Evolutionary conservation across 2,888 invertebrate species (phyloP).

Genomic region (Saturnia pavonia): DNA sequence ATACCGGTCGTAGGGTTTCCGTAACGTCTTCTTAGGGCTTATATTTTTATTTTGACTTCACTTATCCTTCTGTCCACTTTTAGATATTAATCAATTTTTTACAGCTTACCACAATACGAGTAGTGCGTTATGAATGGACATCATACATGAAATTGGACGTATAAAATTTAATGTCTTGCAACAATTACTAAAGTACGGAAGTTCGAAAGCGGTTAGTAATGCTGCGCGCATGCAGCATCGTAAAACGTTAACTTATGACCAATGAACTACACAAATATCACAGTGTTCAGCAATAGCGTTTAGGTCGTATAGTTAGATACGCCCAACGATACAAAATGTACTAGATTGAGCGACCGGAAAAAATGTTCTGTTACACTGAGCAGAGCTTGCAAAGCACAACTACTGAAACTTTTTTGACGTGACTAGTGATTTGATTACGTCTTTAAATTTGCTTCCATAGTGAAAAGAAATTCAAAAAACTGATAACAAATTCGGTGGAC

Average conservation of each 20-base stretch:
- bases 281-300: neutral
- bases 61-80: no score
- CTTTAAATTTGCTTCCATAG: no score
- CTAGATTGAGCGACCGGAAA: constrained; percentile 3
- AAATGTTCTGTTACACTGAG: neutral
- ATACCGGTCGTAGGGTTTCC: no score
- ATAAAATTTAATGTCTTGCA: neutral
- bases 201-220: neutral
- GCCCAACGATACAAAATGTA: neutral
- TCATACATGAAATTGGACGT: neutral
- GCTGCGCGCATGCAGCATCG: neutral
- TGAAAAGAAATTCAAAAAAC: no score
- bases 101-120: neutral
- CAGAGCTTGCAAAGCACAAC: neutral
- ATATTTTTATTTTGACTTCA: no score
- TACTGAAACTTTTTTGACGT: neutral
- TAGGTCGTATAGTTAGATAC: neutral
- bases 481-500: no score
- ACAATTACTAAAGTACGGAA: neutral
- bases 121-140: no score
- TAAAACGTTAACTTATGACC: neutral
- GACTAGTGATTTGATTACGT: no score
- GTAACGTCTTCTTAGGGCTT: no score
- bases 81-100: no score
- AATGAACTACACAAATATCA: neutral